phyloP scores from a whole-genome alignment of 2,113 vertebrate genomes.

The Nothoprocta perdicaria region DNA sequence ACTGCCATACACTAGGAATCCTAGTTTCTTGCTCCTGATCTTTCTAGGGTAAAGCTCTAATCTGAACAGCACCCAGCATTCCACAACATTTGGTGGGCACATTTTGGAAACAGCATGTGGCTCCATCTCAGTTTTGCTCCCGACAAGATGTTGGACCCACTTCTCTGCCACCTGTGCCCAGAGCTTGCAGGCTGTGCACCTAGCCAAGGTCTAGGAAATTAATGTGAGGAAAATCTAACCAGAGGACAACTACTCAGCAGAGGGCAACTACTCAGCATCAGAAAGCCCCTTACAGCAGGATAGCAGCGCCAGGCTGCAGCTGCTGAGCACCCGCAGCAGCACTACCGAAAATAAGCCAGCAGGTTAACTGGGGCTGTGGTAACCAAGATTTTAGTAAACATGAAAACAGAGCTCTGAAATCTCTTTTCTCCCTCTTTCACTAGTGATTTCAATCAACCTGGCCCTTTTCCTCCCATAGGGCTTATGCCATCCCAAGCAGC shows the following conservation, averaged over 20 bases:
- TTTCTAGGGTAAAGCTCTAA: background rate
- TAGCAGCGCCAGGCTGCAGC: slow-evolving; percentile 2
- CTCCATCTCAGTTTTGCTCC: background rate
- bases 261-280: background rate
- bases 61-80: background rate
- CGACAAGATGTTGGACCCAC: background rate
- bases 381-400: background rate
- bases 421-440: slow-evolving; percentile 54
- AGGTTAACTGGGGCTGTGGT: background rate
- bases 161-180: background rate
- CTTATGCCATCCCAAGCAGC: background rate
- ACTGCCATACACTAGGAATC: background rate
- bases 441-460: slow-evolving; percentile 40
- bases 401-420: slow-evolving; percentile 39
- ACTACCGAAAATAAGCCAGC: background rate
- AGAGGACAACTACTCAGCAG: background rate
- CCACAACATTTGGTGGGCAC: background rate
- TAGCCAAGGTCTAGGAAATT: background rate
- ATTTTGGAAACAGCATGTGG: background rate
- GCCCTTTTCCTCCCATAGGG: slow-evolving; percentile 30
- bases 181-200: background rate
- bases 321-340: background rate
- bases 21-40: background rate
- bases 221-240: background rate
- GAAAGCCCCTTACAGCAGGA: background rate